Percentiles rank a stretch among this genome's conserved stretches.
Conservation (phyloP, 2,888 invertebrate species). For the Chydorus sphaericus region DNA sequence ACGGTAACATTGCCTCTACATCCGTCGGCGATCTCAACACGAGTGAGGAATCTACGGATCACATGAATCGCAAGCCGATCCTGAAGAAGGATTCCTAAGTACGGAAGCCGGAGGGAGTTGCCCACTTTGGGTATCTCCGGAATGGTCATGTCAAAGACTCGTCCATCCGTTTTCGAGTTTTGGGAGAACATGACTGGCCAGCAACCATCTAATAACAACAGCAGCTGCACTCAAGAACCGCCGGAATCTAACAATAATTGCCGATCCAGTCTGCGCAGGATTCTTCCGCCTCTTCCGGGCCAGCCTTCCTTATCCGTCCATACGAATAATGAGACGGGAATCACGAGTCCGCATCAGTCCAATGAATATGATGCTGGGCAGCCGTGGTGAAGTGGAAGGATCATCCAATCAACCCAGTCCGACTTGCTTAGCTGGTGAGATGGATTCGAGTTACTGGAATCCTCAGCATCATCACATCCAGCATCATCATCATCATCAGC, state of each 20-base stretch:
- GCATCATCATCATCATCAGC: too few relatives aligned
- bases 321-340: not conserved
- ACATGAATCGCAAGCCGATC: not conserved
- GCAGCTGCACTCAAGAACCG: not conserved
- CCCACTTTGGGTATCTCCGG: slow-evolving; percentile 13
- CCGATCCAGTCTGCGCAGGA: slow-evolving; percentile 4
- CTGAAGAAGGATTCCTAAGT: slow-evolving; percentile 10
- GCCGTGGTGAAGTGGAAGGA: slow-evolving; percentile 15
- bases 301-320: not conserved
- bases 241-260: not conserved
- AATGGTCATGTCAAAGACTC: not conserved
- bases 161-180: slow-evolving; percentile 11
- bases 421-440: slow-evolving; percentile 6
- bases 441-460: not conserved
- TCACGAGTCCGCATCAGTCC: not conserved
- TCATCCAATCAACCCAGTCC: slow-evolving; percentile 15
- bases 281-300: slow-evolving; percentile 2
- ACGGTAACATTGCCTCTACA: not conserved
- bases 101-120: slow-evolving; percentile 9
- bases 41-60: not conserved
- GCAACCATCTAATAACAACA: not conserved
- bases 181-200: slow-evolving; percentile 9
- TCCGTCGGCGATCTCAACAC: not conserved
- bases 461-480: not conserved
- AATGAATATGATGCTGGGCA: not conserved